Percentiles rank a stretch among this genome's conserved stretches.
phyloP scores from a whole-genome alignment of 2,888 invertebrate genomes.

The Euphydryas editha region DNA sequence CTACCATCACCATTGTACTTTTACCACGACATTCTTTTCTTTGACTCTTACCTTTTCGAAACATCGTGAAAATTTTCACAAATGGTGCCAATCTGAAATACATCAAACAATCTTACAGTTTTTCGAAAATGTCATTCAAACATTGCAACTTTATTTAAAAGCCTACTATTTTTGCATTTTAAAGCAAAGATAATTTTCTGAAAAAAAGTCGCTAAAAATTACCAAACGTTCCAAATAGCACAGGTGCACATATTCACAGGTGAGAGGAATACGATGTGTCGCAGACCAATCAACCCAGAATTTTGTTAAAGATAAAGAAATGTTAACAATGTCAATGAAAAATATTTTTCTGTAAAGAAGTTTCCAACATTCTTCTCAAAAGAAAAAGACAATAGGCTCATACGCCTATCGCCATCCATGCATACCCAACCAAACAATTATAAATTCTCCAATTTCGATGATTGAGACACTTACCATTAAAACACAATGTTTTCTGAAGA shows the following conservation, averaged over 20 bases:
- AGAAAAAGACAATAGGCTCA: constrained; percentile 23
- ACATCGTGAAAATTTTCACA: too few species aligned
- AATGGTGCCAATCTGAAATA: background rate
- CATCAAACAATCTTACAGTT: background rate
- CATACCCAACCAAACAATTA: constrained; percentile 41
- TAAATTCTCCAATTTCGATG: constrained; percentile 42
- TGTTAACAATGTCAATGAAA: constrained; percentile 9
- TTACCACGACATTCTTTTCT: constrained; percentile 55
- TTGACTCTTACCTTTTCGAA: background rate
- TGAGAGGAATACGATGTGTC: constrained; percentile 32
- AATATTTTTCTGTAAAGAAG: constrained; percentile 3
- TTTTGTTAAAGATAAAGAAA: constrained; percentile 1
- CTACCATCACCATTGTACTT: background rate
- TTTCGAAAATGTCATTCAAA: background rate
- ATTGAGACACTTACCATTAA: constrained; percentile 46
- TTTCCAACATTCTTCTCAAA: constrained; percentile 20
- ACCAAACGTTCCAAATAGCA: background rate
- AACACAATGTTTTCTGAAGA: constrained; percentile 28
- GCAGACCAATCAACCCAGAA: constrained; percentile 34
- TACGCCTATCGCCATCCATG: constrained; percentile 43
- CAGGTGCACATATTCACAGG: constrained; percentile 7
- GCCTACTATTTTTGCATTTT: background rate
- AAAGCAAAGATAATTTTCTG: background rate
- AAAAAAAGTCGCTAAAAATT: background rate
- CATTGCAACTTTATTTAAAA: background rate